A percentile compares a stretch with the other conserved stretches of the same genome.
These are phyloP conservation scores for Pollenia labialis DNA, from an alignment of 2,888 invertebrate genomes.

Conservation along the genomic window DNA sequence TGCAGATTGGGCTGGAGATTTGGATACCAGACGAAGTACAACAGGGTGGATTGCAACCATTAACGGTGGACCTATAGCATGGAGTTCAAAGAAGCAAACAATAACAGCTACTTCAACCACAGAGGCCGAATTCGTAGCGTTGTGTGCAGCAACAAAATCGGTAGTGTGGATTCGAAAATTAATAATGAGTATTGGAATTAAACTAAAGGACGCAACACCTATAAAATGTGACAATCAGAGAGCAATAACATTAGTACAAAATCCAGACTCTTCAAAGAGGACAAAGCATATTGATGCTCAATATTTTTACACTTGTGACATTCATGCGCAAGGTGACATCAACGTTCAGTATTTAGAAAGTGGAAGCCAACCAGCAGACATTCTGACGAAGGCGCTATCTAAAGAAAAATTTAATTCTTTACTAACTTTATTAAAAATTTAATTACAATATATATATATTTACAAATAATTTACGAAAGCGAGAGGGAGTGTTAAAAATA, in stretches of 20 bases:
- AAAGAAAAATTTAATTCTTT: no score
- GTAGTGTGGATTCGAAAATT: conserved; percentile 40
- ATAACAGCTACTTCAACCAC: conserved; percentile 58
- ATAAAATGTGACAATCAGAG: conserved; percentile 62
- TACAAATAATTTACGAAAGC: no score
- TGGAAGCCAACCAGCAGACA: no score
- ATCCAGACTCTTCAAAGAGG: conserved; percentile 54
- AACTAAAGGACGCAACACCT: not conserved
- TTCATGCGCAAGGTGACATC: conserved; percentile 51
- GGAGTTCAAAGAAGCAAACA: conserved; percentile 62
- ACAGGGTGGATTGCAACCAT: conserved; percentile 49
- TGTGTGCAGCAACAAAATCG: conserved; percentile 51
- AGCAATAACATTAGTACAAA: conserved; percentile 71
- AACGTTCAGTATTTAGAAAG: conserved; percentile 49
- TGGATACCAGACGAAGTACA: conserved; percentile 36
- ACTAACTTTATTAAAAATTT: no score
- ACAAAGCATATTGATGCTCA: conserved; percentile 61
- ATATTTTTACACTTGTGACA: conserved; percentile 58
- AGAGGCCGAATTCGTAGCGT: conserved; percentile 40
- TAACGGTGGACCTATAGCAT: conserved; percentile 50
- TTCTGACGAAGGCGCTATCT: no score
- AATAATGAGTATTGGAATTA: conserved; percentile 21
- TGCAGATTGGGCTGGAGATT: no score
- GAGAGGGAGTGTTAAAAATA: no score
- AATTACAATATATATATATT: no score